These are phyloP conservation scores for Tetropium fuscum DNA, from an alignment of 2,888 invertebrate genomes.

Conservation along the genomic window DNA sequence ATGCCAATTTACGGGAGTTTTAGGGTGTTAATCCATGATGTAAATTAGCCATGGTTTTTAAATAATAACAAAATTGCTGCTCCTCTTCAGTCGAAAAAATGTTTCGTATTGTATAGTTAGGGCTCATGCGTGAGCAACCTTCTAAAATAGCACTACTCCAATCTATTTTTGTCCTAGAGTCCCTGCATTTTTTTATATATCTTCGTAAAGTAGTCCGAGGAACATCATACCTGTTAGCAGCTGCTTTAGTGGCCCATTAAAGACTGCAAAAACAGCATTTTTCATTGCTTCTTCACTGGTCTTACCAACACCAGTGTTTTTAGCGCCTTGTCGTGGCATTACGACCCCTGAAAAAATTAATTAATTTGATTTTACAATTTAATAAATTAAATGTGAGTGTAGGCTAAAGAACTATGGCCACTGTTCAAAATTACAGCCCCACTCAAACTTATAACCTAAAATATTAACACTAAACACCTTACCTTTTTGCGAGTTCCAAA, in stretches of 20 bases:
- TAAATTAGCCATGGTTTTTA: slow-evolving; percentile 25
- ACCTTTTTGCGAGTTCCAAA: no score
- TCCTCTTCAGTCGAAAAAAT: slow-evolving; percentile 27
- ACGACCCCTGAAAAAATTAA: no score
- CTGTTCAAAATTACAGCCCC: no score
- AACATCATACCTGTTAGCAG: no score
- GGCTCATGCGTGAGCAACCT: slow-evolving; percentile 6
- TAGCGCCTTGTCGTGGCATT: no score
- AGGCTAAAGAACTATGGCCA: no score
- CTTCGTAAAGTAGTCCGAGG: not conserved
- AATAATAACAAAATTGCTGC: slow-evolving; percentile 16
- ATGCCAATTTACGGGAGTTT: slow-evolving; percentile 23
- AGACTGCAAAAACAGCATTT: not conserved
- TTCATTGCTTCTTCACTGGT: not conserved
- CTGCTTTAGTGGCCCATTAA: not conserved
- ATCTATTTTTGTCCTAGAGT: not conserved
- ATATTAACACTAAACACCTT: no score
- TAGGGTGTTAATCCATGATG: slow-evolving; percentile 29
- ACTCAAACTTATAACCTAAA: no score
- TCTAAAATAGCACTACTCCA: not conserved
- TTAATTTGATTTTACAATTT: no score
- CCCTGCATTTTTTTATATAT: slow-evolving; percentile 4
- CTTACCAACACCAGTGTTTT: no score
- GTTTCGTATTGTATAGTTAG: slow-evolving; percentile 5
- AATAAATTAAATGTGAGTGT: no score